These are phyloP conservation scores for Ormia ochracea DNA, from an alignment of 2,888 invertebrate genomes.

Conservation along the genomic window DNA sequence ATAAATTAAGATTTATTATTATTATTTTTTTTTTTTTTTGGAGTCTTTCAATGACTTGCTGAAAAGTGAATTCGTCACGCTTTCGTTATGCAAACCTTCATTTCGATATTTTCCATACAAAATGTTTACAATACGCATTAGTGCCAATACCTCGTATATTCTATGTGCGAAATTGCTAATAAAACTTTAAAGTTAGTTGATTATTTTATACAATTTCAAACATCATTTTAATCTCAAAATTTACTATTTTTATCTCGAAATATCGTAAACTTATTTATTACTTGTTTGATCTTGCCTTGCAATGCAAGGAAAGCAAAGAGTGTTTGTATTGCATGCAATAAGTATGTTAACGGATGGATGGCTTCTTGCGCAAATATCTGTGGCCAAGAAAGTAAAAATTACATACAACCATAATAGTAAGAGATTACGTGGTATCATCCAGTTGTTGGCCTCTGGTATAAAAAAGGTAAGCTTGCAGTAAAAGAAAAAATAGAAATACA, in stretches of 20 bases:
- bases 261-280: not conserved
- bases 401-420: conserved; percentile 33
- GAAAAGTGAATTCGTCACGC: too few species aligned
- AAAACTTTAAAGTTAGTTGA: too few species aligned
- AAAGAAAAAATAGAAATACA: conserved; percentile 18
- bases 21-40: too few species aligned
- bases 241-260: not conserved
- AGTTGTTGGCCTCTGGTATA: conserved; percentile 52
- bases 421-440: conserved; percentile 34
- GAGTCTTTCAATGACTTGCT: too few species aligned
- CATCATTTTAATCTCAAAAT: too few species aligned
- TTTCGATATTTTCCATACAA: too few species aligned
- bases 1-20: too few species aligned
- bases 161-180: too few species aligned
- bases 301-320: not conserved
- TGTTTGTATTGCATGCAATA: not conserved
- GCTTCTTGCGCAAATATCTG: conserved; percentile 10
- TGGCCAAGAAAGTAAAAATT: conserved; percentile 54
- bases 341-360: conserved; percentile 20
- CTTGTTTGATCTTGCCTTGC: not conserved
- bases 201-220: too few species aligned
- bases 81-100: too few species aligned
- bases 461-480: conserved; percentile 18
- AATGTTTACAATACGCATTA: too few species aligned
- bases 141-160: too few species aligned